A percentile compares a stretch with the other conserved stretches of the same genome.
Conservation (phyloP, 2,113 vertebrate species). For the Phodopus roborovskii region DNA sequence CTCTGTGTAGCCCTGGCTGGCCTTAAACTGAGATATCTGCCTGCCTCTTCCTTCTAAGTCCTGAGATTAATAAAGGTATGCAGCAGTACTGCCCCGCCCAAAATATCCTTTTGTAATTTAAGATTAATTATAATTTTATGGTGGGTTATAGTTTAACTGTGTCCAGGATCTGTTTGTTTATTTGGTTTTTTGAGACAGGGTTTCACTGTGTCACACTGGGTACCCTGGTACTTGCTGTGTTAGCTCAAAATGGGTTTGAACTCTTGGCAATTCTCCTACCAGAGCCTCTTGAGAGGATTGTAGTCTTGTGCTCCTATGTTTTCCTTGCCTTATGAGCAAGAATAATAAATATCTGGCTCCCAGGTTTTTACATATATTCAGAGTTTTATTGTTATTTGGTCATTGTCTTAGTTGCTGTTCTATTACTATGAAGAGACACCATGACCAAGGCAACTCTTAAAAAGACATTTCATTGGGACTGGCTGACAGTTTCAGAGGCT, state of each 20-base stretch:
- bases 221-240: neutral
- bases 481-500: neutral
- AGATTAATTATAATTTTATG: slow-evolving; percentile 10
- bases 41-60: neutral
- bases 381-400: neutral
- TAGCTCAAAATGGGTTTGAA: neutral
- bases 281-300: neutral
- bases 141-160: neutral
- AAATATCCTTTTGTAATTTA: slow-evolving; percentile 13
- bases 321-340: neutral
- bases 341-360: neutral
- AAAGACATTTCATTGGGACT: neutral
- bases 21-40: neutral
- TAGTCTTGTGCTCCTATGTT: neutral
- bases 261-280: neutral
- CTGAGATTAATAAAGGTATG: neutral
- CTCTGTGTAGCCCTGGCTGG: neutral
- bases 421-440: neutral
- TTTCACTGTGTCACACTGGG: neutral
- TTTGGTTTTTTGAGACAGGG: neutral
- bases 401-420: neutral
- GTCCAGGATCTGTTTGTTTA: neutral
- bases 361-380: neutral
- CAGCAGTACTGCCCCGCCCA: neutral
- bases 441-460: neutral